Evolutionary conservation across 1,140 invertebrate species (phyloP).

Genomic region (Drosophila tristis): DNA sequence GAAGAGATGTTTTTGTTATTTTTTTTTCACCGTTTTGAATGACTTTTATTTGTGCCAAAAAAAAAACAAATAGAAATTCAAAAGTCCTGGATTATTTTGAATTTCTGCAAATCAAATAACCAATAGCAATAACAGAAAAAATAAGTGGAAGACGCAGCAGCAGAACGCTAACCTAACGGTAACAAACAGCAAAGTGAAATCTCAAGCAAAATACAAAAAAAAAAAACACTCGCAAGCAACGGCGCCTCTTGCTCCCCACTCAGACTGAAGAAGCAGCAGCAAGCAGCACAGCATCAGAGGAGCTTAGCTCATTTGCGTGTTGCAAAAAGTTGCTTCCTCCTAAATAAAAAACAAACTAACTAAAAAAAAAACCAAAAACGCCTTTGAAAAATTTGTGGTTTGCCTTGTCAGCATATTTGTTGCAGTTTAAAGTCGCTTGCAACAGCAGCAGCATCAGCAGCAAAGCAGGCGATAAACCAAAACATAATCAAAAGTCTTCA

Average conservation of each 20-base stretch:
- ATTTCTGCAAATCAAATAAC: conserved; percentile 44
- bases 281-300: conserved; percentile 18
- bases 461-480: conserved; percentile 12
- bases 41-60: conserved; percentile 33
- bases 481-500: conserved; percentile 32
- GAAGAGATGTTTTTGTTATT: too few species aligned
- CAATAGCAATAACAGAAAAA: conserved; percentile 17
- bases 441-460: conserved; percentile 32
- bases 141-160: neutral
- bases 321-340: conserved; percentile 27
- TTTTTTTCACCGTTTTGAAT: conserved; percentile 42
- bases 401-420: conserved; percentile 16
- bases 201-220: conserved; percentile 50
- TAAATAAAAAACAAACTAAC: conserved; percentile 11
- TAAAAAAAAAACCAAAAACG: conserved; percentile 7
- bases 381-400: conserved; percentile 22
- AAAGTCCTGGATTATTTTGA: conserved; percentile 84
- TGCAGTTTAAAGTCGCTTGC: neutral
- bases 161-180: conserved; percentile 35
- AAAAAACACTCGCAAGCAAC: conserved; percentile 19
- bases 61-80: conserved; percentile 55
- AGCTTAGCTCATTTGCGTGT: conserved; percentile 5
- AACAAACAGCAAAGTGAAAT: conserved; percentile 66
- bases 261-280: conserved; percentile 31
- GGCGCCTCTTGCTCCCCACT: too few species aligned